Conservation (phyloP, 2,888 invertebrate genomes). For the Ischnus inquisitorius region DNA sequence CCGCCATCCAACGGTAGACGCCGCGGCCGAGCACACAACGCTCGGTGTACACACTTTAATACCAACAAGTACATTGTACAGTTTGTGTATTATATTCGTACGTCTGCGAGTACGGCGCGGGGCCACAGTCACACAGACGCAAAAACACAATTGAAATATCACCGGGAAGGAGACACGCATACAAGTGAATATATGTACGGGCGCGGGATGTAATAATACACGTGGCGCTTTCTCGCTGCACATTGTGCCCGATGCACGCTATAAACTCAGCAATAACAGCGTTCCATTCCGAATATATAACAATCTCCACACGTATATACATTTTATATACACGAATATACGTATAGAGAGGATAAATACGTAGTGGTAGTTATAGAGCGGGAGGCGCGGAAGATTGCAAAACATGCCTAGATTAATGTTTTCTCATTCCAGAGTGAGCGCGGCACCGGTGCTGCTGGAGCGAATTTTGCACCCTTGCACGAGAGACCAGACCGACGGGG, state of each 20-base stretch:
- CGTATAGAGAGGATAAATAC: conserved; percentile 45
- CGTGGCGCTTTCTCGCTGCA: conserved; percentile 63
- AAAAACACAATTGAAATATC: conserved; percentile 18
- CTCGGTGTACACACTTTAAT: conserved; percentile 44
- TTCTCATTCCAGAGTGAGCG: conserved; percentile 81
- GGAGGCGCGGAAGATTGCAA: conserved; percentile 82
- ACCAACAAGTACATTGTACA: conserved; percentile 25
- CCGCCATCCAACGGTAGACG: conserved; percentile 19
- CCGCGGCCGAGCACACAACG: conserved; percentile 6
- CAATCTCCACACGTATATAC: conserved; percentile 26
- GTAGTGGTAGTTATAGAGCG: conserved; percentile 51
- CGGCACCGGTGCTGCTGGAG: conserved; percentile 66
- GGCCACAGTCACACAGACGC: conserved; percentile 52
- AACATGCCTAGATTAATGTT: conserved; percentile 85
- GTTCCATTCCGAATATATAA: conserved; percentile 79
- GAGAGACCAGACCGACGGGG: conserved; percentile 18
- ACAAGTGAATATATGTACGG: conserved; percentile 60
- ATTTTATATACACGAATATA: conserved; percentile 71
- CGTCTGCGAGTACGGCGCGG: conserved; percentile 42
- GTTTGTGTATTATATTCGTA: conserved; percentile 38
- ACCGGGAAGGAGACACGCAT: conserved; percentile 31
- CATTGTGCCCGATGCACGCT: conserved; percentile 81
- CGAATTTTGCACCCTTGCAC: conserved; percentile 49
- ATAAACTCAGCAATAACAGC: conserved; percentile 84
- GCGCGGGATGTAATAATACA: conserved; percentile 63